A percentile compares a stretch with the other conserved stretches of the same genome.
Conservation (phyloP, 2,797 vertebrate species). For the Sciaenops ocellatus region DNA sequence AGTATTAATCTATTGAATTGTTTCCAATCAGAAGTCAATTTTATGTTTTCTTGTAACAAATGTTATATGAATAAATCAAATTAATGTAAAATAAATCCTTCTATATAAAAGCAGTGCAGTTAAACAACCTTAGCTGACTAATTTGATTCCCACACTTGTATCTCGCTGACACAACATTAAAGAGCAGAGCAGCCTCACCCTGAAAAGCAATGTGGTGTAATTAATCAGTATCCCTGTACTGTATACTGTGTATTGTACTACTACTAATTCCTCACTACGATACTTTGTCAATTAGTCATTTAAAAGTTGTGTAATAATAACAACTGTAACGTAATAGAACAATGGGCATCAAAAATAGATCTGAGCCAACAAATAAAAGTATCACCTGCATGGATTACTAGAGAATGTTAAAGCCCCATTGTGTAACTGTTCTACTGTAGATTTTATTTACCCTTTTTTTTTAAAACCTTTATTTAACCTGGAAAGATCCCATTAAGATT, state of each 20-base stretch:
- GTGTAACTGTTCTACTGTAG: too few species aligned
- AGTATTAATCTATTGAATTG: not conserved
- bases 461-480: too few species aligned
- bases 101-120: too few species aligned
- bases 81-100: not conserved
- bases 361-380: not conserved
- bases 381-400: too few species aligned
- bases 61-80: not conserved
- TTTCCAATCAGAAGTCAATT: not conserved
- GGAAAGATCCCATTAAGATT: too few species aligned
- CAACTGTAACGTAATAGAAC: not conserved
- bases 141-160: too few species aligned
- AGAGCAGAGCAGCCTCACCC: constrained; percentile 10
- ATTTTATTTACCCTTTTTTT: too few species aligned
- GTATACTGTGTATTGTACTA: not conserved
- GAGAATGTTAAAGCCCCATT: not conserved
- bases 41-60: not conserved
- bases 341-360: not conserved
- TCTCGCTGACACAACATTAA: not conserved
- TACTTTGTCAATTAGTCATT: not conserved
- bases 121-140: not conserved
- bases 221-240: not conserved
- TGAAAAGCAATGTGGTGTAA: not conserved
- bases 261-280: not conserved
- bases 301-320: not conserved